Evolutionary conservation across 1,140 invertebrate species (phyloP).

Genomic region (Limonius californicus): DNA sequence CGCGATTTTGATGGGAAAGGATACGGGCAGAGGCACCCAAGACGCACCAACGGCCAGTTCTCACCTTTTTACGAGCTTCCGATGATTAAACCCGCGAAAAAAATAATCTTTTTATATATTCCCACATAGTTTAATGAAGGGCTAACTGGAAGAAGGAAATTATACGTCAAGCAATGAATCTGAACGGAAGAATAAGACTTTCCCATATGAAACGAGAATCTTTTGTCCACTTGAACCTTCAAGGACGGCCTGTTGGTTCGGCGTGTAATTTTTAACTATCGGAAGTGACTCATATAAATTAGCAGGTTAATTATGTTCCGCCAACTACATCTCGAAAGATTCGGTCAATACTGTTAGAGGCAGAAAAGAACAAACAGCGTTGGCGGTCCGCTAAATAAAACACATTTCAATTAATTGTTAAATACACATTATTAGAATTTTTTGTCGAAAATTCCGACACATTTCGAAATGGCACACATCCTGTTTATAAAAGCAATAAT

Average conservation of each 20-base stretch:
- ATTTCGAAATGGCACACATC: neutral
- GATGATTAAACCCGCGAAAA: neutral
- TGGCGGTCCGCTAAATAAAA: no score
- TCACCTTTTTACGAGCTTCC: neutral
- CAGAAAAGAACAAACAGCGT: neutral
- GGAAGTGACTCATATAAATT: neutral
- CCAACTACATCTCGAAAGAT: neutral
- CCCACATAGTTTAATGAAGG: neutral
- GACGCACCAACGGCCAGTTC: neutral
- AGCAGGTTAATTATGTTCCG: conserved; percentile 1
- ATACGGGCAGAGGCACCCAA: neutral
- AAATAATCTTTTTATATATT: neutral
- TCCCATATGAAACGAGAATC: neutral
- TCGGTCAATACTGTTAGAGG: neutral
- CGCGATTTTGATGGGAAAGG: conserved; percentile 2
- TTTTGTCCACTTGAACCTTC: neutral
- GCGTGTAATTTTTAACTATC: neutral
- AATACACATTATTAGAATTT: no score
- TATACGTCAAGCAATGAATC: conserved; percentile 10
- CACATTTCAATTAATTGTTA: no score
- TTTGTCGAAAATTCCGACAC: neutral
- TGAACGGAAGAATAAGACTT: neutral
- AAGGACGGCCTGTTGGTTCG: neutral
- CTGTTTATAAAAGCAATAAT: conserved; percentile 7
- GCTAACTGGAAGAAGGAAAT: neutral